Base-by-base conservation (phyloP, 2,888 invertebrate genomes). In the Drosophila borborema region DNA sequence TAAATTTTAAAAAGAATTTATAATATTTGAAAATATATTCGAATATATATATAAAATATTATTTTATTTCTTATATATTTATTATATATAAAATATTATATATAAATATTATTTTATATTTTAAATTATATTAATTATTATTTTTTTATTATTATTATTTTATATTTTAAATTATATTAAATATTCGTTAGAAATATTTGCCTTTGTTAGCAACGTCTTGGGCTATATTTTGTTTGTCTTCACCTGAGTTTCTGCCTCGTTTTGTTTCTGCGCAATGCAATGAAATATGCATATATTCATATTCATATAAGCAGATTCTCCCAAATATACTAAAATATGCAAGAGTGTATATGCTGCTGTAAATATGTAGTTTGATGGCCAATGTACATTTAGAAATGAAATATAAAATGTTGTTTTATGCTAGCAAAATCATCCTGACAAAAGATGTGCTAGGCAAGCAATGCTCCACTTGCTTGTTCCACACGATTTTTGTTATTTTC, bases 401-500 rank as follows among this genome's bases (percentile, higher is more conserved):
- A 34, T 49, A 31, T 56, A 6, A 31, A 56, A 31, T 16, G 28
- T 28, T 54, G 18, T 18, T 18, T 34, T 8, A 12, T 51, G 34
- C 51, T 8, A 36, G 36, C 14, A 0, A 12, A 51, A 18, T 58
- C 3, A 16, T 18, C 18, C 12, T 1, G 36, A 41, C 41, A 20
- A 23, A 3, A 20, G 46, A 41, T 36, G 18, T 46, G 8, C 46
- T 23, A 20, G 56, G 16, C 66, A 31, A 46, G 56, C 38, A 12
- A n/a, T 69, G n/a, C n/a, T 8, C 18, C 66, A 58, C 38, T 58
- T 40, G 38, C 43, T 60, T 48, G 28, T 61, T 56, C 51, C 48
- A 46, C 40, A 45, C 46, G 45, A 49, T 59, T 43, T 55, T 53
- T 51, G 55, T 20, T 45, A 1, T 20, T 77, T 71, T 62, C 41